Percentiles rank a stretch among this genome's conserved stretches.
These are phyloP conservation scores for Lonchura striata DNA, from an alignment of 2,113 vertebrate genomes.

Conservation along the genomic window DNA sequence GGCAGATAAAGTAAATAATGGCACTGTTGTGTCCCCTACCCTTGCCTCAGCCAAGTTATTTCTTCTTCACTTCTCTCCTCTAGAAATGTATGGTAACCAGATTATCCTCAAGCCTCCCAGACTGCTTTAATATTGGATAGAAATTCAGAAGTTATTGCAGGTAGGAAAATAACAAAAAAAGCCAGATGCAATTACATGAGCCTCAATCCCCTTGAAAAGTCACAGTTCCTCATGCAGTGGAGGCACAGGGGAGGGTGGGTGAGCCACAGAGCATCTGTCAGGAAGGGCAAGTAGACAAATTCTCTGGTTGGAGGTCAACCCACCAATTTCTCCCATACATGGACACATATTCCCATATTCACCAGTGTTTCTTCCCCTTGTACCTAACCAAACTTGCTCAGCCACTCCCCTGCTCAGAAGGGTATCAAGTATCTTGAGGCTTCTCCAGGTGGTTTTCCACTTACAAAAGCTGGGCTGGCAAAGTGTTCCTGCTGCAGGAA, in stretches of 20 bases:
- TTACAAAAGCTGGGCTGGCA: fast-evolving
- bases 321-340: not conserved
- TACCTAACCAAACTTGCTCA: not conserved
- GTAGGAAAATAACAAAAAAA: not conserved
- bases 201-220: not conserved
- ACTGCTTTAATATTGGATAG: not conserved
- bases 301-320: not conserved
- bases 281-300: not conserved
- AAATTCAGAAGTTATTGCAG: not conserved
- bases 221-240: not conserved
- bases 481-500: not conserved
- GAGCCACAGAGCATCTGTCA: not conserved
- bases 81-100: not conserved
- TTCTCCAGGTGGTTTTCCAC: not conserved
- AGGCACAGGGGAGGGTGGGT: not conserved
- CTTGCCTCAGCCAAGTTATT: not conserved
- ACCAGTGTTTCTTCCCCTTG: not conserved
- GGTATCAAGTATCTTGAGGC: not conserved
- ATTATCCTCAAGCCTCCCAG: not conserved
- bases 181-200: not conserved
- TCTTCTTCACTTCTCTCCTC: not conserved
- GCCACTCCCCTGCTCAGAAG: not conserved
- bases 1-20: not conserved
- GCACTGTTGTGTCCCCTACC: not conserved
- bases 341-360: not conserved